Base-by-base conservation (phyloP, 2,888 invertebrate species). In the Sesamia inferens region DNA sequence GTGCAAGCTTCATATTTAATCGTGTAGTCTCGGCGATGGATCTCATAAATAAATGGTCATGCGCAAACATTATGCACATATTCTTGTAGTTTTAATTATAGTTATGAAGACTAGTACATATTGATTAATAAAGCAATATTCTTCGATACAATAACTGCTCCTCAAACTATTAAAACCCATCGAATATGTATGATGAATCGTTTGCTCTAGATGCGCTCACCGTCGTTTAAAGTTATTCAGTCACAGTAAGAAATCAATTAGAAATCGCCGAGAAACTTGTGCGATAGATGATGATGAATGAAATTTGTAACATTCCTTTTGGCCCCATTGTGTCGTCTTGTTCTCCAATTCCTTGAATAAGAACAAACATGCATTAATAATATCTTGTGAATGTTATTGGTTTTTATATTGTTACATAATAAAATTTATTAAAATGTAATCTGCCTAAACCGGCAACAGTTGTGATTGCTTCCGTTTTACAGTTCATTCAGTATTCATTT, bases 221-320 rank as follows among this genome's bases (percentile, higher is more conserved):
- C 81, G 67, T 72, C 71, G 79, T 85, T 85, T 77, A 86, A 85
- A 85, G 71, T 84, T 84, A 84, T 84, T 81, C 85, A 82, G 59
- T 70, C 68, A 67, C 74, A 79, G 65, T 68, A 77, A 85, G 67
- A 84, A 82, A 81, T 77, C 75, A 63, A 69, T 85, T 83, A 58
- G 78, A 85, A 74, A 83, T 74, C 79, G 69, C 7, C 72, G 79
- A 81, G 78, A 83, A 79, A 81, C 79, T 85, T 71, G 51, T 72
- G 63, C 76, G 73, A 64, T 83, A 79, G 66, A 79, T 81, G 76
- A 79, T 81, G 76, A 71, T 78, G 75, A 83, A 81, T 79, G 73
- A 76, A 79, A 83, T 83, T 74, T 81, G 76, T 79, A 76, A 78
- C 86, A 84, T 84, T 86, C 81, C 79, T 83, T 79, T 75, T 70